Evolutionary conservation across 2,797 vertebrate genomes (phyloP).

Genomic region (Alexandromys oeconomus): DNA sequence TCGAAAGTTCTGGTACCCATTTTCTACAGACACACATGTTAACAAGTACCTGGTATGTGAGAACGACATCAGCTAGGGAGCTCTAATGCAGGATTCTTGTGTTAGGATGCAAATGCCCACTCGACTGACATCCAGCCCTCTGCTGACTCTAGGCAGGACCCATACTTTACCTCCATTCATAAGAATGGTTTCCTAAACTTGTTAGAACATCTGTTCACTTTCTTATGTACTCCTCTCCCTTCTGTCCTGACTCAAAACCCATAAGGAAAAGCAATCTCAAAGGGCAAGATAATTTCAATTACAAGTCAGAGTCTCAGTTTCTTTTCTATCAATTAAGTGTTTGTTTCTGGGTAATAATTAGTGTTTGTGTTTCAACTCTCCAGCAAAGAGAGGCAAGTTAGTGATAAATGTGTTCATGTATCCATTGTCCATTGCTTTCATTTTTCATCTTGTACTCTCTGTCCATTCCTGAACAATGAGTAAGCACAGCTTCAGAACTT

Average conservation of each 20-base stretch:
- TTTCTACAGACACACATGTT: conserved; percentile 36
- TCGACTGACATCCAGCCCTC: background rate
- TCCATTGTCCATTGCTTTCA: background rate
- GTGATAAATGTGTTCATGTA: conserved; percentile 1
- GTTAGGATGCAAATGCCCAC: background rate
- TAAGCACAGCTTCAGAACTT: background rate
- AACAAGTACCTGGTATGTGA: background rate
- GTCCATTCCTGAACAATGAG: background rate
- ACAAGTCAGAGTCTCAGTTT: background rate
- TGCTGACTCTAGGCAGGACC: background rate
- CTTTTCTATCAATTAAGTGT: conserved; percentile 15
- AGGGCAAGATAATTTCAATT: background rate
- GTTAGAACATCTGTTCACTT: background rate
- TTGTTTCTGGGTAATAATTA: conserved; percentile 8
- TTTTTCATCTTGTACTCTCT: background rate
- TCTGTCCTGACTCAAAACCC: conserved; percentile 16
- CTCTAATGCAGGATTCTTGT: background rate
- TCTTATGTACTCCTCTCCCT: background rate
- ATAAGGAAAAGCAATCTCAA: background rate
- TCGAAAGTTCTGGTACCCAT: background rate
- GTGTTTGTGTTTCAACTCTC: background rate
- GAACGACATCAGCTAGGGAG: background rate
- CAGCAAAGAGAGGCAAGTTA: background rate
- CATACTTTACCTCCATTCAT: background rate
- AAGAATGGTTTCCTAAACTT: background rate